These are phyloP conservation scores for Sebastes hubbsi DNA, from an alignment of 2,797 vertebrate genomes.

Conservation along the genomic window DNA sequence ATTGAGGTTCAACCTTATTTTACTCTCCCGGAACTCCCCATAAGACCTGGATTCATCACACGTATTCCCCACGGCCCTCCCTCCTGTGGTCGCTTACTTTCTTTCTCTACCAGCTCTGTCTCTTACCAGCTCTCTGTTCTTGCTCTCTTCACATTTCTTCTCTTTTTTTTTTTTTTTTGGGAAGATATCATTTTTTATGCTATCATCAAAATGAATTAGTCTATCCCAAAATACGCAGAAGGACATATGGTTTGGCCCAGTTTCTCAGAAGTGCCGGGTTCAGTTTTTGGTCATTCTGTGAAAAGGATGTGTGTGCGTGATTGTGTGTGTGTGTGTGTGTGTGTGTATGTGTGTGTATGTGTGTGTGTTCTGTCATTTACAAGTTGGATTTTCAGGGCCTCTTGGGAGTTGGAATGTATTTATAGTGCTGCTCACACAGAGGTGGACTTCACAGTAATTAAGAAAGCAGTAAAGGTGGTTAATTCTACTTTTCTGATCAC, in stretches of 20 bases:
- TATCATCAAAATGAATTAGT: conserved; percentile 75
- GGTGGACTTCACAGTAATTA: conserved; percentile 78
- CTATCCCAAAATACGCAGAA: conserved; percentile 76
- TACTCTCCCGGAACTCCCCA: conserved; percentile 65
- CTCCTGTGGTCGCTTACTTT: conserved; percentile 21
- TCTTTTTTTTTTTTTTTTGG: conserved; percentile 15
- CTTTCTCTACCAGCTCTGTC: conserved; percentile 11
- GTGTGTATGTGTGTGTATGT: background rate
- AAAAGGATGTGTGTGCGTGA: conserved; percentile 19
- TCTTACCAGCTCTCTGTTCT: conserved; percentile 37
- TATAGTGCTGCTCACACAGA: conserved; percentile 68
- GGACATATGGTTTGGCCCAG: conserved; percentile 78
- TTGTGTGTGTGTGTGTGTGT: conserved; percentile 17
- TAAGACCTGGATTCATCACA: conserved; percentile 75
- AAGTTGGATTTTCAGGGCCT: conserved; percentile 65
- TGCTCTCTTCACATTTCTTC: conserved; percentile 34
- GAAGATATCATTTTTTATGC: conserved; percentile 66
- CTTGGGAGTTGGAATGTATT: conserved; percentile 70
- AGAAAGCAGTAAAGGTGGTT: conserved; percentile 75
- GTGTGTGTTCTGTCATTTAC: conserved; percentile 46
- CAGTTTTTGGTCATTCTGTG: conserved; percentile 64
- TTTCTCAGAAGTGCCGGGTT: conserved; percentile 66
- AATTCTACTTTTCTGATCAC: conserved; percentile 65
- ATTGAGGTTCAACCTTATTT: conserved; percentile 75
- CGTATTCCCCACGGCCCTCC: conserved; percentile 48